Evolutionary conservation across 2,113 vertebrate genomes (phyloP), one percentile per base, ranked within the genome.

Genomic region (Xenopus borealis): DNA sequence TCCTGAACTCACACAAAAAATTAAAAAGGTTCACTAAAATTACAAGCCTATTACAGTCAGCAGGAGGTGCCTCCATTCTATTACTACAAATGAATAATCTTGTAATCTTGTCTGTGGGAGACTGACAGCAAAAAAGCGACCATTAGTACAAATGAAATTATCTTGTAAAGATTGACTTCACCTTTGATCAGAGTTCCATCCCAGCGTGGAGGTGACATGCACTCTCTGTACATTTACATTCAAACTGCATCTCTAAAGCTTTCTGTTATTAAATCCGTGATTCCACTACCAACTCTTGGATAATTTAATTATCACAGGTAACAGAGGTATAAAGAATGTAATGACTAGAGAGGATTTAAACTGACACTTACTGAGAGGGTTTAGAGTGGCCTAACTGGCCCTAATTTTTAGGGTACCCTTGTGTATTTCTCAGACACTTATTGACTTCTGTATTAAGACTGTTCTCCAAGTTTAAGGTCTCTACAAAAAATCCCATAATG

Each of bases 11-110:
- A 62, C n/a, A 27, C 17, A n/a, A 55, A n/a, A 55, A 69, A 27
- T 2, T 27, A 27, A 27, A 55, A 76, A 62, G 58, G n/a, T 66
- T 62, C 23, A 45, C 66, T 45, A 47, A 66, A 76, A 76, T 76
- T 76, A 76, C 58, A 30, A 27, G 23, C 12, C 58, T 58, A 69
- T 76, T 76, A 69, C 12, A 55, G 73, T 20, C 73, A 61, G 66
- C 66, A 11, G 72, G 72, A 55, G 73, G 66, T 55, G 66, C 17
- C 23, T 18, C 46, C 23, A 4, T 75, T 75, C 73, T 69, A 76
- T 75, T 68, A 62, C 67, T 75, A 75, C 65, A 52, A 68, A 76
- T 69, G 73, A 76, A 50, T 30, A 76, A 63, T 76, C 73, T 53
- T 69, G 45, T 62, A 69, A 76, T 76, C 65, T 62, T 61, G 58